Evolutionary conservation across 2,888 invertebrate genomes (phyloP).

Genomic region (Caradrina kadenii): DNA sequence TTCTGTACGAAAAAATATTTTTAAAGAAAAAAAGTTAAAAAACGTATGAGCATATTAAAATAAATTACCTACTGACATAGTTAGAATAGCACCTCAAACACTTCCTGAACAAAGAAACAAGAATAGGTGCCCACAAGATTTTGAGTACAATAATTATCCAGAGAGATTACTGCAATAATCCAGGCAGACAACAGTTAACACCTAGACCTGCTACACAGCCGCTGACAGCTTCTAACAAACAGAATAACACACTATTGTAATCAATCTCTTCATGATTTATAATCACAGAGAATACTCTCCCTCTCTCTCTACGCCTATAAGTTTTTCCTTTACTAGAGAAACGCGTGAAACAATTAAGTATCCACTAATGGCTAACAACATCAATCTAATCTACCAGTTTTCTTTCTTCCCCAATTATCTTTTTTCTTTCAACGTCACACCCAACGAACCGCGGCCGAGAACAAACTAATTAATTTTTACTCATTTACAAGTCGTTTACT

Average conservation of each 20-base stretch:
- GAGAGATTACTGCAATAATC: conserved; percentile 19
- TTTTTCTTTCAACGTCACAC: conserved; percentile 72
- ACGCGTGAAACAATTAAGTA: conserved; percentile 66
- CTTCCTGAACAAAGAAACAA: neutral
- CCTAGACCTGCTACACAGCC: neutral
- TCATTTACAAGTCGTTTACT: conserved; percentile 81
- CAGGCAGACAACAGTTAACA: neutral
- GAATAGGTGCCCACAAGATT: neutral
- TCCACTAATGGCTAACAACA: conserved; percentile 70
- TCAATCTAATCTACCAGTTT: conserved; percentile 73
- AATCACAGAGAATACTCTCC: conserved; percentile 38
- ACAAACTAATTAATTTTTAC: conserved; percentile 83
- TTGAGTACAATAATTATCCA: conserved; percentile 1
- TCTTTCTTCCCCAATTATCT: conserved; percentile 77
- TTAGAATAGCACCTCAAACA: neutral
- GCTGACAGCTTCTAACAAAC: conserved; percentile 26
- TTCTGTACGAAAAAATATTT: neutral
- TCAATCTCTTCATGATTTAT: conserved; percentile 46
- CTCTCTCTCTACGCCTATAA: conserved; percentile 23
- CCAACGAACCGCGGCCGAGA: conserved; percentile 69
- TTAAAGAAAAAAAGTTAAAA: conserved; percentile 17
- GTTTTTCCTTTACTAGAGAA: conserved; percentile 52
- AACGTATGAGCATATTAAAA: neutral
- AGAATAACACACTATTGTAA: conserved; percentile 28
- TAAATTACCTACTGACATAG: conserved; percentile 3